Conservation (phyloP, 2,888 invertebrate genomes). For the Aspidiotus destructor region DNA sequence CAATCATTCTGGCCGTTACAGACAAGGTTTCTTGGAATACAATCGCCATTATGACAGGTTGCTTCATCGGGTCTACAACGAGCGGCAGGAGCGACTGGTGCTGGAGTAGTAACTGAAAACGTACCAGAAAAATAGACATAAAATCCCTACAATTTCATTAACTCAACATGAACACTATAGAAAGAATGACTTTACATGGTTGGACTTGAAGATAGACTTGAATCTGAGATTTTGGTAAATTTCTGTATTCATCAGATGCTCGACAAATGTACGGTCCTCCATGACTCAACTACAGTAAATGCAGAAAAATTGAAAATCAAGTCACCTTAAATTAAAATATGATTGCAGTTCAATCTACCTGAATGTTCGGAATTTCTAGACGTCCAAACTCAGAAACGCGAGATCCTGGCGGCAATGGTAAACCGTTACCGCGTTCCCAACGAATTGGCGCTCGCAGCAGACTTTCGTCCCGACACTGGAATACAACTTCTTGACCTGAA, state of each 20-base stretch:
- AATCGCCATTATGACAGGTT: slow-evolving; percentile 83
- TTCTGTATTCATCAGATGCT: slow-evolving; percentile 56
- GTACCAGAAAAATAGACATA: slow-evolving; percentile 7
- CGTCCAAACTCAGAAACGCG: slow-evolving; percentile 60
- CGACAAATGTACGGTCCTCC: slow-evolving; percentile 76
- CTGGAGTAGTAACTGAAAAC: slow-evolving; percentile 37
- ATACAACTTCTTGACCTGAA: slow-evolving; percentile 79
- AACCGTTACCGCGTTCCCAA: slow-evolving; percentile 62
- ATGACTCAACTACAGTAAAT: slow-evolving; percentile 51
- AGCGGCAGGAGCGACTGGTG: slow-evolving; percentile 37
- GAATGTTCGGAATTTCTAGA: slow-evolving; percentile 73
- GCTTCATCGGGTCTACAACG: slow-evolving; percentile 61
- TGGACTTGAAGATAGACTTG: slow-evolving; percentile 64
- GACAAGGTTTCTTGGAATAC: slow-evolving; percentile 67
- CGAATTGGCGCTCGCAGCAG: slow-evolving; percentile 60
- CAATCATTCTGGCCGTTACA: slow-evolving; percentile 73
- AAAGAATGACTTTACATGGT: slow-evolving; percentile 54
- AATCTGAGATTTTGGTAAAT: slow-evolving; percentile 55
- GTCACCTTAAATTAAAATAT: background rate
- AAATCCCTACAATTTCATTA: slow-evolving; percentile 1
- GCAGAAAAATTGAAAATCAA: background rate
- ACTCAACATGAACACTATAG: background rate
- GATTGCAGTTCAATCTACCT: slow-evolving; percentile 43
- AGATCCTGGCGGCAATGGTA: slow-evolving; percentile 66
- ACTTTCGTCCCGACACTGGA: slow-evolving; percentile 89